Conservation (phyloP, 2,888 invertebrate species). For the Trileptium ribeirensis region DNA sequence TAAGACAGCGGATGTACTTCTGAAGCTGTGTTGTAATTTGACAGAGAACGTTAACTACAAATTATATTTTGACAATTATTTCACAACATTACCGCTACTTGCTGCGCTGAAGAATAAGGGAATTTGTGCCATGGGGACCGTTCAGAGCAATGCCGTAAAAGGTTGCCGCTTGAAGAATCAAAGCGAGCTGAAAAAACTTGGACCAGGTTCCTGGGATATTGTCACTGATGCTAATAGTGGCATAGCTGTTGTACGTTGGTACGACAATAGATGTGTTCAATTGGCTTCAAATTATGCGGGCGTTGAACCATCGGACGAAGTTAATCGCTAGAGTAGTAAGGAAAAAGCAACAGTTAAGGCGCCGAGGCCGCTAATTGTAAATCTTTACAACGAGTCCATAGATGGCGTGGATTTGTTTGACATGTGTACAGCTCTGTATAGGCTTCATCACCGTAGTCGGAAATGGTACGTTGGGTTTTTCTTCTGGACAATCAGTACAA, state of each 20-base stretch:
- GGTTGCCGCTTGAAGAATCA: not conserved
- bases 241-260: not conserved
- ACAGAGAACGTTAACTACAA: constrained; percentile 36
- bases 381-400: not conserved
- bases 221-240: not conserved
- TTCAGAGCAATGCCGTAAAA: not conserved
- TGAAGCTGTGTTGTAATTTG: constrained; percentile 28
- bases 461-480: not conserved
- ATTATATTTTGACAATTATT: not conserved
- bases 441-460: not conserved
- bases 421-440: not conserved
- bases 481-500: not conserved
- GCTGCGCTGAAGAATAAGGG: not conserved
- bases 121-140: not conserved
- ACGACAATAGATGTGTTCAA: not conserved
- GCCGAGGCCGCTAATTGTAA: not conserved
- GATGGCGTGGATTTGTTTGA: not conserved
- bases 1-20: not conserved
- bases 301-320: not conserved
- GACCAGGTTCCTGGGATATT: not conserved
- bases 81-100: not conserved
- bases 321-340: not conserved
- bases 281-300: not conserved
- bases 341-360: not conserved
- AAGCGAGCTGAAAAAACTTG: not conserved